Evolutionary conservation across 2,888 invertebrate species (phyloP).

Genomic region (Netelia virgata): DNA sequence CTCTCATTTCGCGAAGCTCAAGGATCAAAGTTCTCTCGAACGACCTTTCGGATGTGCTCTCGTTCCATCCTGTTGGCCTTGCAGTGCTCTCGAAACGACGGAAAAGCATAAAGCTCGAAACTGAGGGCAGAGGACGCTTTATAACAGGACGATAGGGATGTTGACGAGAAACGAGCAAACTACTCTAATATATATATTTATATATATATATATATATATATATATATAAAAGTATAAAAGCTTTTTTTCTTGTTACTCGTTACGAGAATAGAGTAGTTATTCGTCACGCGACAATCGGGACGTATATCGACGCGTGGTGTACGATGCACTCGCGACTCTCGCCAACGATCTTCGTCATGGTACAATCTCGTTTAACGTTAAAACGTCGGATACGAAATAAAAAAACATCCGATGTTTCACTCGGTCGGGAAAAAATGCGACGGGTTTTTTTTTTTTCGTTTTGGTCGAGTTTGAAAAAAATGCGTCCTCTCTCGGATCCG

Average conservation of each 20-base stretch:
- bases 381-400: too few species aligned
- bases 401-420: too few species aligned
- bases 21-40: constrained; percentile 6
- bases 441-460: not conserved
- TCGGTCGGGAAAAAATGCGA: too few species aligned
- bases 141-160: not conserved
- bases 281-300: not conserved
- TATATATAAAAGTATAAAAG: too few species aligned
- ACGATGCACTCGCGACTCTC: not conserved
- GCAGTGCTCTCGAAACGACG: not conserved
- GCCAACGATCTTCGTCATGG: not conserved
- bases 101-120: not conserved
- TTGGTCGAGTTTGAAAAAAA: not conserved
- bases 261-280: not conserved
- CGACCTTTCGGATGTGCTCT: not conserved
- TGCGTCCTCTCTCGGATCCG: not conserved
- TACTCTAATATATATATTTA: not conserved
- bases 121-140: not conserved
- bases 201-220: not conserved
- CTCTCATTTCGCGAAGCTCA: not conserved
- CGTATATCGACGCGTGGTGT: not conserved
- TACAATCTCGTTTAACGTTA: not conserved
- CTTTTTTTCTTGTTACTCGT: not conserved
- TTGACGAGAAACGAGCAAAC: not conserved
- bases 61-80: not conserved